Evolutionary conservation across 1,140 invertebrate species (phyloP).

Genomic region (Plodia interpunctella): DNA sequence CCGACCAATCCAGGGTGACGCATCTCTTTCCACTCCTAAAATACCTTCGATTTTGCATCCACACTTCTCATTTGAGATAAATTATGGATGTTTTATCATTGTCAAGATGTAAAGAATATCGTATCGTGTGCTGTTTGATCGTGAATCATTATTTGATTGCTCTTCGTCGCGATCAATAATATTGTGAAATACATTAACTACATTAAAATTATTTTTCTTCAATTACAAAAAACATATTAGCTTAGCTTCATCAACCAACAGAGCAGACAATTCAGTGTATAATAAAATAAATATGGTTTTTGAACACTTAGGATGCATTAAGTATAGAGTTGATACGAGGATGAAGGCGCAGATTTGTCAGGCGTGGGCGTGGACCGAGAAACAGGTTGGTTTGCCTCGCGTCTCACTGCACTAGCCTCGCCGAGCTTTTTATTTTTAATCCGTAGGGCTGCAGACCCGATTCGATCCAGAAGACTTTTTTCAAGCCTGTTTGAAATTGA

Average conservation of each 20-base stretch:
- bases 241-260: no score
- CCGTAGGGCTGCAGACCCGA: conserved; percentile 39
- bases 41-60: background rate
- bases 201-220: no score
- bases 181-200: no score
- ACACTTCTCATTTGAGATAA: background rate
- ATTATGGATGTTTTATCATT: no score
- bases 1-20: background rate
- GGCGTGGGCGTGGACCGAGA: conserved; percentile 60
- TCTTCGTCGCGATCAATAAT: no score
- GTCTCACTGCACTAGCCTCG: conserved; percentile 48
- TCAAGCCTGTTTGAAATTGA: background rate
- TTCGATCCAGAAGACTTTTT: background rate
- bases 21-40: conserved; percentile 4
- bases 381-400: conserved; percentile 59
- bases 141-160: background rate
- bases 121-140: background rate
- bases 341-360: conserved; percentile 61
- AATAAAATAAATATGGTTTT: no score
- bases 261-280: no score
- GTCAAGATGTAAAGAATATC: background rate
- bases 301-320: no score
- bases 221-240: no score
- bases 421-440: conserved; percentile 51
- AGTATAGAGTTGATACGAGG: no score